A percentile compares a stretch with the other conserved stretches of the same genome.
These are phyloP conservation scores for Pygoscelis adeliae DNA, from an alignment of 2,113 vertebrate species.

Conservation along the genomic window DNA sequence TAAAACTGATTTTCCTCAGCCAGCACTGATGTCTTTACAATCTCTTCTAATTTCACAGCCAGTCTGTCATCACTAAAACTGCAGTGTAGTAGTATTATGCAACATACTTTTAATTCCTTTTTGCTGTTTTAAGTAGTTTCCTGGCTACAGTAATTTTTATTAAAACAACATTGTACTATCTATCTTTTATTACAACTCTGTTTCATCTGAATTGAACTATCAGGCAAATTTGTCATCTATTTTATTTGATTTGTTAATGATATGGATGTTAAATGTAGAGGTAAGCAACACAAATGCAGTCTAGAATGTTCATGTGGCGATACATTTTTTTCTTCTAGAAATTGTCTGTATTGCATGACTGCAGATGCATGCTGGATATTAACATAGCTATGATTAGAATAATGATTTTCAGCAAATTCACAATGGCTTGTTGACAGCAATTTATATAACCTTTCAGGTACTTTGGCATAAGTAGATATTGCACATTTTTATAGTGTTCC, in stretches of 20 bases:
- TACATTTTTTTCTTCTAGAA: background rate
- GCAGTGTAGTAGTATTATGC: background rate
- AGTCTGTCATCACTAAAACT: background rate
- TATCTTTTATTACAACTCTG: background rate
- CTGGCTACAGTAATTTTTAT: background rate
- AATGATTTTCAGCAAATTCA: background rate
- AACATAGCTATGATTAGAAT: background rate
- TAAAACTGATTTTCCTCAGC: background rate
- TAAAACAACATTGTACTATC: background rate
- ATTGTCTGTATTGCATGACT: background rate
- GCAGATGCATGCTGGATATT: background rate
- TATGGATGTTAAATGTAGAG: background rate
- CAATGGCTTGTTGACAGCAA: rapidly evolving
- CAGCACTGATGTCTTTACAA: background rate
- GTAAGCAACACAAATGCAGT: background rate
- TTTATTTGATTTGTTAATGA: background rate
- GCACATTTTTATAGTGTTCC: background rate
- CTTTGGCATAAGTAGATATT: background rate
- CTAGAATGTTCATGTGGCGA: background rate
- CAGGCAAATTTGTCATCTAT: background rate
- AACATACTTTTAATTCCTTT: background rate
- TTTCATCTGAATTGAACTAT: background rate
- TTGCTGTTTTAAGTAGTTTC: background rate
- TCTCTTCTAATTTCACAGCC: background rate
- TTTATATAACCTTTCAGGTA: background rate